These are phyloP conservation scores for Spinibarbus caldwelli DNA, from an alignment of 2,797 vertebrate genomes.

Conservation along the genomic window DNA sequence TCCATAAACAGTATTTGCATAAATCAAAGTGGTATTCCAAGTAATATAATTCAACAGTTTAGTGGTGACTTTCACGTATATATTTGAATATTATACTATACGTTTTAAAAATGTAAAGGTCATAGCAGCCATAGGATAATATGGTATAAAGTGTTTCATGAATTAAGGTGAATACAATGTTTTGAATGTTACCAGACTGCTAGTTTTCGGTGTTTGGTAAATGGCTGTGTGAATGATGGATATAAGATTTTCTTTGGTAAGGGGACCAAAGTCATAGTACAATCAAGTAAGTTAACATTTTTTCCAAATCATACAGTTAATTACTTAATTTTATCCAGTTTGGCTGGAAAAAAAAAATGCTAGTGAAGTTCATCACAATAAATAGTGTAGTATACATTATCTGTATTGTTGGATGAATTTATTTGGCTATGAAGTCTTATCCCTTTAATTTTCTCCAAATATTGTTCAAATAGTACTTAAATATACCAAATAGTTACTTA, in stretches of 20 bases:
- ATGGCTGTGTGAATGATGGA: constrained; percentile 24
- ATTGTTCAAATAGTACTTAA: neutral
- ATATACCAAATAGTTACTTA: neutral
- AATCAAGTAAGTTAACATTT: constrained; percentile 45
- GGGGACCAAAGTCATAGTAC: constrained; percentile 24
- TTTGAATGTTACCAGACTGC: neutral
- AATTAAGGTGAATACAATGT: neutral
- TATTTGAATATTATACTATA: neutral
- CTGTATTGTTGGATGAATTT: neutral
- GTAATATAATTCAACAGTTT: neutral
- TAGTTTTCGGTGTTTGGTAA: neutral
- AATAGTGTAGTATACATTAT: neutral
- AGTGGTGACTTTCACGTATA: neutral
- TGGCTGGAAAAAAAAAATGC: neutral
- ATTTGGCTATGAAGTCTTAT: neutral
- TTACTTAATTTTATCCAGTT: neutral
- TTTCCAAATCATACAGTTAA: neutral
- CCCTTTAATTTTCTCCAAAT: neutral
- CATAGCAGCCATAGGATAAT: neutral
- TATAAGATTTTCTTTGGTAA: constrained; percentile 2
- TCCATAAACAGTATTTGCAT: neutral
- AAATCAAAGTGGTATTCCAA: neutral
- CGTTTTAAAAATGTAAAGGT: neutral
- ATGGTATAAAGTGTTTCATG: neutral
- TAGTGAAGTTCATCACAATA: neutral